Conservation (phyloP, 2,888 invertebrate species). For the Aplocera efformata region DNA sequence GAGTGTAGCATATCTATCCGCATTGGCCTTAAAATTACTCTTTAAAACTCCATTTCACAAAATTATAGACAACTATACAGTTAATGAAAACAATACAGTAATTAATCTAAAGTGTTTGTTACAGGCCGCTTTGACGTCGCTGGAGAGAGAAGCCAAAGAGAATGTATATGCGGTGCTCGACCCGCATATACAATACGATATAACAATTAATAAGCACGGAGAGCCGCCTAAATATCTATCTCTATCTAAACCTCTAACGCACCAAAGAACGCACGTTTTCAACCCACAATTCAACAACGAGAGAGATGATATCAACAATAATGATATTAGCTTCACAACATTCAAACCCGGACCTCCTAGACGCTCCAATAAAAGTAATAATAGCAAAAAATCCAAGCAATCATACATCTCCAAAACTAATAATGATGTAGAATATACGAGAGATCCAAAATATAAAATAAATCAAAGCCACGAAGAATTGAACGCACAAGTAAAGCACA, state of each 20-base stretch:
- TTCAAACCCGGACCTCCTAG: constrained; percentile 58
- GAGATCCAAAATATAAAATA: constrained; percentile 62
- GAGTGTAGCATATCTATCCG: too few relatives aligned
- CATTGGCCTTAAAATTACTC: too few relatives aligned
- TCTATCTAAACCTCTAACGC: constrained; percentile 73
- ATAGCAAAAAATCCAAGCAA: constrained; percentile 38
- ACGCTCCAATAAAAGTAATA: constrained; percentile 56
- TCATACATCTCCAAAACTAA: constrained; percentile 57
- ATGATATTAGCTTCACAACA: constrained; percentile 54
- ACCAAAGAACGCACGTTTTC: constrained; percentile 74
- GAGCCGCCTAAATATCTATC: constrained; percentile 77
- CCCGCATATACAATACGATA: constrained; percentile 78
- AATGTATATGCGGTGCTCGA: constrained; percentile 78
- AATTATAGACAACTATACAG: too few relatives aligned
- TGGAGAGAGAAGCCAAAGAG: constrained; percentile 79
- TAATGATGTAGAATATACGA: constrained; percentile 66
- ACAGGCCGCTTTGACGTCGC: constrained; percentile 71
- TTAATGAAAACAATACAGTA: too few relatives aligned
- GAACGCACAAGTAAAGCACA: constrained; percentile 43
- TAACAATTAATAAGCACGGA: constrained; percentile 76
- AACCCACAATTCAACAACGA: constrained; percentile 55
- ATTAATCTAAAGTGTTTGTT: constrained; percentile 23
- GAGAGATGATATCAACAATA: constrained; percentile 61
- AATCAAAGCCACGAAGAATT: constrained; percentile 36
- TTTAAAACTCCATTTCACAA: too few relatives aligned